Evolutionary conservation across 2,113 vertebrate genomes (phyloP).

Genomic region (Sphaerodactylus townsendi): DNA sequence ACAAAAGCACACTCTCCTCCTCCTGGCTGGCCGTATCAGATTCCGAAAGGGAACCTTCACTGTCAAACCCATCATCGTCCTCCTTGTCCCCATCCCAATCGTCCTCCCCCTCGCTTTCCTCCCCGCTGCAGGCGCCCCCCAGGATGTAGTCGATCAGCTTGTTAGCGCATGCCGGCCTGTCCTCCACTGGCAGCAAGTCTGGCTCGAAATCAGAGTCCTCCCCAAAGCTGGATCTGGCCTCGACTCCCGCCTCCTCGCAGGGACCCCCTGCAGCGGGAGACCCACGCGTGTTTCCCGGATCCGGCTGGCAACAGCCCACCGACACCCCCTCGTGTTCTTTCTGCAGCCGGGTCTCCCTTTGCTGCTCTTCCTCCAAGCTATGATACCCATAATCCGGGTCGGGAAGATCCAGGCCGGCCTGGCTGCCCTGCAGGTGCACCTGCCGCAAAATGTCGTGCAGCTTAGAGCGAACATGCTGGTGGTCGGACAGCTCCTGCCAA

Average conservation of each 20-base stretch:
- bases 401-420: conserved; percentile 45
- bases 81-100: conserved; percentile 67
- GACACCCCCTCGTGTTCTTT: neutral
- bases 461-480: conserved; percentile 62
- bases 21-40: conserved; percentile 65
- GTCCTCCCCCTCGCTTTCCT: conserved; percentile 64
- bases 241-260: neutral
- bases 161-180: conserved; percentile 81
- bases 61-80: conserved; percentile 88
- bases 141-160: conserved; percentile 92
- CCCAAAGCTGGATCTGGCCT: neutral
- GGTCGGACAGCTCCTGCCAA: conserved; percentile 58
- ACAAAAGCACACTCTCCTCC: conserved; percentile 76
- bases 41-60: conserved; percentile 79
- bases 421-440: conserved; percentile 7
- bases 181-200: fast-evolving
- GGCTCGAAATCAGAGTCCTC: conserved; percentile 38
- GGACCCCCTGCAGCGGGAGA: neutral
- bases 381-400: conserved; percentile 90
- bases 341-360: fast-evolving
- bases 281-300: neutral
- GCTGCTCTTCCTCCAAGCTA: conserved; percentile 86
- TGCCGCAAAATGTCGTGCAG: conserved; percentile 69
- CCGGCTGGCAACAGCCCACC: neutral
- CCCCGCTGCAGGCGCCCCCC: conserved; percentile 82